These are phyloP conservation scores for Tetramorium alpestre DNA, from an alignment of 1,140 invertebrate species.

Conservation along the genomic window DNA sequence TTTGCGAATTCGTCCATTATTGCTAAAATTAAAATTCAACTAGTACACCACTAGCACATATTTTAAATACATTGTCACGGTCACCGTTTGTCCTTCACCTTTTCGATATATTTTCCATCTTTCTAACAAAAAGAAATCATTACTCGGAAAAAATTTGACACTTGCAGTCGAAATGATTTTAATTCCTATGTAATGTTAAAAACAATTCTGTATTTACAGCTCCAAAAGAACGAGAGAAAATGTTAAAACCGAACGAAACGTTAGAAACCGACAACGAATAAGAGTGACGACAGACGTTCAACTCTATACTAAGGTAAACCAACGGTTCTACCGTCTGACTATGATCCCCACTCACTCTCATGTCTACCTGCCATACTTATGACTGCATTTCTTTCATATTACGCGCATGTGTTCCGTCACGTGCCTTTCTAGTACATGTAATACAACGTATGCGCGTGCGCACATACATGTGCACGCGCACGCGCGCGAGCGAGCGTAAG, in stretches of 20 bases:
- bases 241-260: neutral
- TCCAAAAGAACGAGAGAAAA: neutral
- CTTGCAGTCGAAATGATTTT: neutral
- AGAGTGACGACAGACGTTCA: constrained; percentile 50
- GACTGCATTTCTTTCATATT: neutral
- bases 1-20: neutral
- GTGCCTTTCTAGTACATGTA: neutral
- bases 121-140: neutral
- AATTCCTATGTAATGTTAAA: neutral
- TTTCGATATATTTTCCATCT: neutral
- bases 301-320: constrained; percentile 62
- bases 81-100: neutral
- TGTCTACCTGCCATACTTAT: neutral
- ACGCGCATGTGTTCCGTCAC: neutral
- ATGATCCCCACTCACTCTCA: constrained; percentile 47
- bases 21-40: neutral
- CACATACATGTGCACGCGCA: too few relatives aligned
- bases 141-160: neutral
- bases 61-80: neutral
- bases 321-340: constrained; percentile 38
- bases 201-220: neutral
- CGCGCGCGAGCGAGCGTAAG: too few relatives aligned
- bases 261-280: neutral
- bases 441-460: neutral
- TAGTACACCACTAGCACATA: neutral